These are phyloP conservation scores for Drymodes brunneopygia DNA, from an alignment of 2,113 vertebrate genomes.

Conservation along the genomic window DNA sequence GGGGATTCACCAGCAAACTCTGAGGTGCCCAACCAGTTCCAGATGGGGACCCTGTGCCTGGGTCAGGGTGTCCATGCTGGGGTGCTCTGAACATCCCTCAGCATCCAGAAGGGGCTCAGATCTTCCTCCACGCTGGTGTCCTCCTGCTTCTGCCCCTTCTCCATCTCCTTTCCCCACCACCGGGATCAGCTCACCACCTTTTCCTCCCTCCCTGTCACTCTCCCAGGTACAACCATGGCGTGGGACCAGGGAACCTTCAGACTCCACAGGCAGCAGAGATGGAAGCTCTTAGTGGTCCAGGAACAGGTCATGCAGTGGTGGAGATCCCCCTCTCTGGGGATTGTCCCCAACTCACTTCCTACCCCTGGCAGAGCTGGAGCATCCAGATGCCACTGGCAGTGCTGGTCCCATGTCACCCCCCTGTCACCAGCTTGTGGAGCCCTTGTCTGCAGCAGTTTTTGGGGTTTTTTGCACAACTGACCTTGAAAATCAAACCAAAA, in stretches of 20 bases:
- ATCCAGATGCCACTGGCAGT: background rate
- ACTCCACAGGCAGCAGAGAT: background rate
- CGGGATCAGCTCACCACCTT: background rate
- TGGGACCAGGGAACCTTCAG: too few species aligned
- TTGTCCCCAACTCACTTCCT: rapidly evolving
- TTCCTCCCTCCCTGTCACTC: background rate
- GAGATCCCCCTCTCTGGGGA: background rate
- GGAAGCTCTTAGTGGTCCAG: background rate
- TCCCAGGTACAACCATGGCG: background rate
- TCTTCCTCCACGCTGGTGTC: background rate
- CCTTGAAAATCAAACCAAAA: background rate
- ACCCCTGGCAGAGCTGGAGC: background rate
- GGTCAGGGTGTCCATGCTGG: rapidly evolving
- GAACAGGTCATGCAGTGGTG: background rate
- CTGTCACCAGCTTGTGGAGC: background rate
- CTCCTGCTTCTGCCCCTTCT: background rate
- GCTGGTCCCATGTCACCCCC: background rate
- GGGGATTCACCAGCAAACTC: background rate
- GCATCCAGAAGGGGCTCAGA: rapidly evolving
- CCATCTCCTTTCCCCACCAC: rapidly evolving
- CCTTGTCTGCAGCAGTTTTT: background rate
- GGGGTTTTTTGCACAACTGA: background rate
- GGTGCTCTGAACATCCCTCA: background rate
- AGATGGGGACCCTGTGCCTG: background rate
- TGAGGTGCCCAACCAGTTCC: rapidly evolving